These are phyloP conservation scores for Herpetotheres cachinnans DNA, from an alignment of 2,113 vertebrate genomes.

Conservation along the genomic window DNA sequence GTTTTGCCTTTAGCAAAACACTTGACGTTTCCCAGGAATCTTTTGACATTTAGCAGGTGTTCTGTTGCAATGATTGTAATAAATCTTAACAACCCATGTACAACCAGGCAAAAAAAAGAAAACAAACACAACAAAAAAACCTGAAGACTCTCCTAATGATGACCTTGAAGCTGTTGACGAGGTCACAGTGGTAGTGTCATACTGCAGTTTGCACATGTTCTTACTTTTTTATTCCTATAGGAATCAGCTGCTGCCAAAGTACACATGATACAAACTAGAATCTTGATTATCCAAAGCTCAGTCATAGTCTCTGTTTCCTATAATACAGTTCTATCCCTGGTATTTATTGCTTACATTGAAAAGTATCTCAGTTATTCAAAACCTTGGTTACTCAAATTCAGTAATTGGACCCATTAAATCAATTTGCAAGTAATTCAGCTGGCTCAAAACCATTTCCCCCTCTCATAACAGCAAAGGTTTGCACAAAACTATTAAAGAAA, in stretches of 20 bases:
- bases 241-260: constrained; percentile 55
- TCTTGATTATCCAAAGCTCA: constrained; percentile 47
- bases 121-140: no score
- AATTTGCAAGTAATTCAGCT: constrained; percentile 7
- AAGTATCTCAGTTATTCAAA: constrained; percentile 53
- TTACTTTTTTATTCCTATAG: constrained; percentile 32
- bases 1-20: background rate
- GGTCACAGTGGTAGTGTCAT: constrained; percentile 17
- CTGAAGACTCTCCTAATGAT: background rate
- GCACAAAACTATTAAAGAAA: background rate
- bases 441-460: background rate
- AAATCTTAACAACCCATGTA: background rate
- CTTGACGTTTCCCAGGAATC: constrained; percentile 24
- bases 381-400: background rate
- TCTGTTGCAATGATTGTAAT: background rate
- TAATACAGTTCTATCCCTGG: constrained; percentile 45
- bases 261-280: constrained; percentile 52
- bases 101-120: background rate
- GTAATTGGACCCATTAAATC: background rate
- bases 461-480: background rate
- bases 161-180: constrained; percentile 34
- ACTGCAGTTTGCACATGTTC: constrained; percentile 31
- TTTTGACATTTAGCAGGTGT: constrained; percentile 26
- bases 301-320: constrained; percentile 19
- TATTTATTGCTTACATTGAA: constrained; percentile 51